These are phyloP conservation scores for Anser brachyrhynchus DNA, from an alignment of 2,113 vertebrate species.

Conservation along the genomic window DNA sequence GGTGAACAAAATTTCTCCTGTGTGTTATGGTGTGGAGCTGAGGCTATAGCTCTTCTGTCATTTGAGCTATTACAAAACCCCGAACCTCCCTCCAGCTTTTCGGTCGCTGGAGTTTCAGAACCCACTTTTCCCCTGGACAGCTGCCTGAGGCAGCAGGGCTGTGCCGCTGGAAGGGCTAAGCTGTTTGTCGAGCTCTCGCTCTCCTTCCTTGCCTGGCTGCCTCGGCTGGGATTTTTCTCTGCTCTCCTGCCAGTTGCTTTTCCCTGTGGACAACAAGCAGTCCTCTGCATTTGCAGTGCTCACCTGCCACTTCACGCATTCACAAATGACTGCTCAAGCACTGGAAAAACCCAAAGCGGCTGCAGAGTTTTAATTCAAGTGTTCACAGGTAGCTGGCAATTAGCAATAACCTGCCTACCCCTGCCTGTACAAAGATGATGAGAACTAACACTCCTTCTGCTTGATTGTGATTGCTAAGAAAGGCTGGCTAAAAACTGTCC, in stretches of 20 bases:
- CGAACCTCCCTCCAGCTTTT: too few species aligned
- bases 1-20: not conserved
- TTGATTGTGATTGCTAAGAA: slow-evolving; percentile 28
- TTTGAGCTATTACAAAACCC: not conserved
- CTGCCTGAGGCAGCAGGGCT: not conserved
- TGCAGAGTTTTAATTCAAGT: not conserved
- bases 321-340: not conserved
- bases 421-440: not conserved
- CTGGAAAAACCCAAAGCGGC: not conserved
- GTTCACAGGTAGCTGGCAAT: not conserved
- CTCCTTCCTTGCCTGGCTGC: not conserved
- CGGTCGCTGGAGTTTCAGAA: not conserved
- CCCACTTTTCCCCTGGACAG: not conserved
- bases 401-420: not conserved
- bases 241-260: not conserved
- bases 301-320: not conserved
- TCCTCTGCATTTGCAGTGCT: not conserved
- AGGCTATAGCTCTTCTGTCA: not conserved
- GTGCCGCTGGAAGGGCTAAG: not conserved
- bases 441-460: not conserved
- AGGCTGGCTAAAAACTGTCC: not conserved
- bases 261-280: not conserved
- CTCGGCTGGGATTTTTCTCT: not conserved
- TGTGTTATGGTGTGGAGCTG: not conserved
- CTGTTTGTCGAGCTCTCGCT: not conserved